phyloP scores from a whole-genome alignment of 2,888 invertebrate genomes.

The Altica lythri region DNA sequence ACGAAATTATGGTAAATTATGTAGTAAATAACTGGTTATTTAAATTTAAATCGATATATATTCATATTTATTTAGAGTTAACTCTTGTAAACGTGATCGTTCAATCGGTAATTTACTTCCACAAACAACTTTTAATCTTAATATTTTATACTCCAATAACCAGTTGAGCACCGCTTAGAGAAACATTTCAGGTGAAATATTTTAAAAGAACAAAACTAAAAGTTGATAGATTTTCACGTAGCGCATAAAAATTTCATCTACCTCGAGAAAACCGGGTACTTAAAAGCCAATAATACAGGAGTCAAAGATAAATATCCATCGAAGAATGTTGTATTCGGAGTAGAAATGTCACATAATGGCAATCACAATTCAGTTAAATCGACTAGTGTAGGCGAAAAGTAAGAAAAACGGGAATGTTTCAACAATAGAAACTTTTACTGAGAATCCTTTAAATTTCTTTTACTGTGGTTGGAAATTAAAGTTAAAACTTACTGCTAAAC shows the following conservation, averaged over 20 bases:
- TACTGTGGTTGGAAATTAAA: no score
- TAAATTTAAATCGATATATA: no score
- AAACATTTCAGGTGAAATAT: neutral
- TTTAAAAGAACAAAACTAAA: neutral
- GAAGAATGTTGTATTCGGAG: slow-evolving; percentile 9
- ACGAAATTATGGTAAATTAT: no score
- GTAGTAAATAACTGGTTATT: no score
- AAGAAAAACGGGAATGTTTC: slow-evolving; percentile 7
- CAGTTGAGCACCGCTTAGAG: neutral
- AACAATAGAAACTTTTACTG: neutral
- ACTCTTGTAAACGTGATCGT: no score
- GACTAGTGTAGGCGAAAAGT: neutral
- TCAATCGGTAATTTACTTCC: no score
- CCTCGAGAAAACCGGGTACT: neutral
- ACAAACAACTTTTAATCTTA: no score
- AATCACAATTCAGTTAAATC: slow-evolving; percentile 21
- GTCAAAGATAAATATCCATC: slow-evolving; percentile 5
- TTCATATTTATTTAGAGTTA: no score
- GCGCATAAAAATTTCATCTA: slow-evolving; percentile 4
- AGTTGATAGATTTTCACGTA: neutral
- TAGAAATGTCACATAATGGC: slow-evolving; percentile 15
- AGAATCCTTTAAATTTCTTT: no score
- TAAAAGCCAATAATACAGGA: slow-evolving; percentile 9
- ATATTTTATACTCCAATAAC: no score
- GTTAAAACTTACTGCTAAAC: no score